A percentile compares a stretch with the other conserved stretches of the same genome.
Conservation (phyloP, 2,113 vertebrate genomes). For the Martes martes region DNA sequence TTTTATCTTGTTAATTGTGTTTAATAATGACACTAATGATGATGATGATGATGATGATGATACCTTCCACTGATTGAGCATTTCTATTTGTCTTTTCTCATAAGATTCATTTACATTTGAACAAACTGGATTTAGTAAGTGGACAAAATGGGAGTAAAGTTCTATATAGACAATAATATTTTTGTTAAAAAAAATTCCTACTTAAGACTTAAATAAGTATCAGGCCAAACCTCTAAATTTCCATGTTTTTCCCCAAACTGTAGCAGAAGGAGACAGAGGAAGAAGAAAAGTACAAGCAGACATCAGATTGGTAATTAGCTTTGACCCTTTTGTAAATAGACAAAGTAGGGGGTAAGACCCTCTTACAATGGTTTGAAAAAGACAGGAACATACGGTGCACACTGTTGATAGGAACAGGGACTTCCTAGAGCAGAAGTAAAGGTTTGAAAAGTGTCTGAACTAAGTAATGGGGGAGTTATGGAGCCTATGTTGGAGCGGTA, state of each 20-base stretch:
- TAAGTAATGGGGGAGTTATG: not conserved
- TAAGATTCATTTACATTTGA: not conserved
- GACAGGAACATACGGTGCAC: fast-evolving
- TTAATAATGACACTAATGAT: not conserved
- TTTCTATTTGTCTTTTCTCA: not conserved
- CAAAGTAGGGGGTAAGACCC: fast-evolving
- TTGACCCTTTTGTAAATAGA: not conserved
- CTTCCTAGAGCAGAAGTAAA: not conserved
- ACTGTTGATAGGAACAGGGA: not conserved
- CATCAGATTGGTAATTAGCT: not conserved
- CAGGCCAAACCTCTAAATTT: not conserved
- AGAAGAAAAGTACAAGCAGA: not conserved
- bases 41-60: not conserved
- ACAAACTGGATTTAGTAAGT: not conserved
- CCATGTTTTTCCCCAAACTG: not conserved
- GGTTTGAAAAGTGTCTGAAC: not conserved
- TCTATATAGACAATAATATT: not conserved
- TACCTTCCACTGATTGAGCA: not conserved
- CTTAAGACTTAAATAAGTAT: not conserved
- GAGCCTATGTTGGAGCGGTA: not conserved
- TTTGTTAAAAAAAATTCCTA: not conserved
- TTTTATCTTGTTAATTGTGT: not conserved
- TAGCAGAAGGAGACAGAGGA: not conserved
- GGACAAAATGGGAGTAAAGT: not conserved
- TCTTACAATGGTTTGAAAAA: not conserved